Percentiles rank a stretch among this genome's conserved stretches.
These are phyloP conservation scores for Carapus acus DNA, from an alignment of 2,797 vertebrate species.

Conservation along the genomic window DNA sequence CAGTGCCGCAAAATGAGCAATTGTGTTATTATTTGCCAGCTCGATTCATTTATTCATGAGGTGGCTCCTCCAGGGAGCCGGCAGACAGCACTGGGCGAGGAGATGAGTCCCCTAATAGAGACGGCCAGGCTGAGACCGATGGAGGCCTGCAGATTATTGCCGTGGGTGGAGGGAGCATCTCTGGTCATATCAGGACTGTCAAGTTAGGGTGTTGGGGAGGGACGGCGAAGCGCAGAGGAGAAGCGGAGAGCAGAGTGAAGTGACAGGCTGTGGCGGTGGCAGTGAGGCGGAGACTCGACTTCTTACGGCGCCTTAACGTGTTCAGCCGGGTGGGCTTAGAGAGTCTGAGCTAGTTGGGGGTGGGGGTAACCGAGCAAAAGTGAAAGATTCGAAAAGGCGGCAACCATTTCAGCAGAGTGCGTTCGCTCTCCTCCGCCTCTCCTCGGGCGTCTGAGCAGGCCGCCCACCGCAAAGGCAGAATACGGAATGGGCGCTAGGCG, in stretches of 20 bases:
- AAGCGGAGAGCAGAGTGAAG: constrained; percentile 7
- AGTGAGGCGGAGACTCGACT: constrained; percentile 8
- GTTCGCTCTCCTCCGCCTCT: too few species aligned
- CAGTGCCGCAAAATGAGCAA: constrained; percentile 40
- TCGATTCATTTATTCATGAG: constrained; percentile 65
- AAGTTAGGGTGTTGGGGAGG: constrained; percentile 13
- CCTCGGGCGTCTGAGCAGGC: too few species aligned
- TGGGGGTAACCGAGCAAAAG: too few species aligned
- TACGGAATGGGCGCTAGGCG: too few species aligned
- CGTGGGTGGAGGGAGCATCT: constrained; percentile 23
- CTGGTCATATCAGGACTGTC: constrained; percentile 34
- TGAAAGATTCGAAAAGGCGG: too few species aligned
- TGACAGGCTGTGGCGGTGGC: constrained; percentile 12
- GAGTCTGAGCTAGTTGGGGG: too few species aligned
- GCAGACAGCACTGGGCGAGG: constrained; percentile 15
- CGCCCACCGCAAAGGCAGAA: too few species aligned
- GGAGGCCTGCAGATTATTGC: neutral
- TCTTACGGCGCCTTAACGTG: too few species aligned
- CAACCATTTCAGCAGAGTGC: too few species aligned
- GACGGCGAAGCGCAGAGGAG: neutral
- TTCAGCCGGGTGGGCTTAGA: too few species aligned
- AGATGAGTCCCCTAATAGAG: constrained; percentile 41
- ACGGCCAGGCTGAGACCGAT: constrained; percentile 34
- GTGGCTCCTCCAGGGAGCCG: constrained; percentile 35
- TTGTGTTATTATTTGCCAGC: constrained; percentile 43